Percentiles rank a stretch among this genome's conserved stretches.
Evolutionary conservation across 2,888 invertebrate species (phyloP).

Genomic region (Portevinia maculata): DNA sequence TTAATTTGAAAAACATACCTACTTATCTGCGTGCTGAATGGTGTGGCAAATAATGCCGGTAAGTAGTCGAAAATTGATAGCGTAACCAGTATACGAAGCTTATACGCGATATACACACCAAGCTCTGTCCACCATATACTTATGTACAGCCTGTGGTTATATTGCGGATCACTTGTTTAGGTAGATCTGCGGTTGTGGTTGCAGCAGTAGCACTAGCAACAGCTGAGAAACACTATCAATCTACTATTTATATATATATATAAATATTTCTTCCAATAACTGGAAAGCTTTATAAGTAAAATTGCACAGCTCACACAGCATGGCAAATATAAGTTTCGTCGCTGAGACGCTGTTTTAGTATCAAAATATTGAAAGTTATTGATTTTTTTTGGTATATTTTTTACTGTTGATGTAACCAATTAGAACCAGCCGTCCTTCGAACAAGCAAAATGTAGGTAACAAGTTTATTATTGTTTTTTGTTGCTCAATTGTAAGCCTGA

Average conservation of each 20-base stretch:
- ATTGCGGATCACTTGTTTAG: neutral
- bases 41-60: neutral
- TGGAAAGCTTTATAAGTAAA: constrained; percentile 18
- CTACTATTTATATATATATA: neutral
- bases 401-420: constrained; percentile 11
- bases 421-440: constrained; percentile 55
- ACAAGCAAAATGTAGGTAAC: constrained; percentile 44
- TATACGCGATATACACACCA: neutral
- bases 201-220: neutral
- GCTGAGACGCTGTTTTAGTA: constrained; percentile 4
- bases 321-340: neutral
- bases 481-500: constrained; percentile 28
- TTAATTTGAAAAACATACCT: neutral
- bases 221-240: neutral
- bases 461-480: constrained; percentile 6
- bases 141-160: neutral
- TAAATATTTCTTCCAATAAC: constrained; percentile 18
- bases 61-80: neutral
- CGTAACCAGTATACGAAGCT: neutral
- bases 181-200: constrained; percentile 3
- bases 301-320: neutral
- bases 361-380: constrained; percentile 47
- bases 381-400: constrained; percentile 13
- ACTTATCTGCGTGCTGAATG: neutral
- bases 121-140: neutral